phyloP scores from a whole-genome alignment of 2,797 vertebrate genomes.

The Hyperoplus immaculatus region DNA sequence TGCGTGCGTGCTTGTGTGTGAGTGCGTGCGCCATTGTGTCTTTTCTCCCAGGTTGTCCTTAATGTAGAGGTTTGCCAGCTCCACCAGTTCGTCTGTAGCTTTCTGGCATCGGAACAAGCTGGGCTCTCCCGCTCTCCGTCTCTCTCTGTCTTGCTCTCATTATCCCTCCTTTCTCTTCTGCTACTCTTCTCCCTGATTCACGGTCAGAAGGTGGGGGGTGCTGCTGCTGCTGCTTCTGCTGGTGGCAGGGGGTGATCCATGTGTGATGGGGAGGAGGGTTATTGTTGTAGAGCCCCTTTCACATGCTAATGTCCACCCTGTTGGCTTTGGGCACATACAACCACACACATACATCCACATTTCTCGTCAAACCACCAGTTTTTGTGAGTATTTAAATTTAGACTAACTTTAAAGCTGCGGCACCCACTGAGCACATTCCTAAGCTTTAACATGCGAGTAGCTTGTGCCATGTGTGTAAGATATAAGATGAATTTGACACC shows the following conservation, averaged over 20 bases:
- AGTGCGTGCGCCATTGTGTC: constrained; percentile 59
- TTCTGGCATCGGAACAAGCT: constrained; percentile 65
- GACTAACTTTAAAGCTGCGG: constrained; percentile 41
- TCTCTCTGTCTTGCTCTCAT: constrained; percentile 71
- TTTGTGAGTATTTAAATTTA: constrained; percentile 61
- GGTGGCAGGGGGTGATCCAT: constrained; percentile 62
- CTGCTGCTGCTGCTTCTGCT: constrained; percentile 27
- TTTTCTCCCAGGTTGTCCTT: constrained; percentile 71
- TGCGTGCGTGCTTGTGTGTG: constrained; percentile 30
- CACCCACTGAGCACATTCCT: constrained; percentile 41
- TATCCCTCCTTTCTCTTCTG: constrained; percentile 69
- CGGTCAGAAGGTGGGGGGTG: constrained; percentile 47
- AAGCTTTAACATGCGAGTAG: constrained; percentile 25
- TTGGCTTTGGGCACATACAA: constrained; percentile 56
- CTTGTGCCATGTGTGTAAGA: neutral
- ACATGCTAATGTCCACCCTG: constrained; percentile 79
- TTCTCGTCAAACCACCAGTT: constrained; percentile 56
- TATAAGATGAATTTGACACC: constrained; percentile 3
- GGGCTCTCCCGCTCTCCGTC: constrained; percentile 38
- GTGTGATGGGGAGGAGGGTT: constrained; percentile 59
- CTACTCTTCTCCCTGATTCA: constrained; percentile 61
- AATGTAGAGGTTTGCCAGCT: constrained; percentile 68
- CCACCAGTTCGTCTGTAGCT: constrained; percentile 66
- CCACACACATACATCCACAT: constrained; percentile 41
- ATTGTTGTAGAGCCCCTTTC: constrained; percentile 78